Base-by-base conservation (phyloP, 2,888 invertebrate genomes). In the Spilosoma lubricipeda region DNA sequence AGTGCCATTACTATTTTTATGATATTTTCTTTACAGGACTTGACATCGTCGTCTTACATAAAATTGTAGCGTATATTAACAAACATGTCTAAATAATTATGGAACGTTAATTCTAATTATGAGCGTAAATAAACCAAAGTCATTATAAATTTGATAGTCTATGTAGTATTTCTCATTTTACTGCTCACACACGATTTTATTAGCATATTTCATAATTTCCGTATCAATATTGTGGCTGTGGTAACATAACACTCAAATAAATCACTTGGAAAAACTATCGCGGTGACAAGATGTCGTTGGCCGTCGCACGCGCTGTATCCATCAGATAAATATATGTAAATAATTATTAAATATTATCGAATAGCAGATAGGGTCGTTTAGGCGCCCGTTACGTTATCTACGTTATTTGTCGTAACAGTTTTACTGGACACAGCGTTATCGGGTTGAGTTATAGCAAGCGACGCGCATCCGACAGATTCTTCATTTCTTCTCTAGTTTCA, bases 311-410 rank as follows among this genome's bases (percentile, higher is more conserved):
- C 90, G 92, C 87, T 89, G 87, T 86, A 87, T 90, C 88, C 91
- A 94, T 95, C 95, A 91, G 95, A 95, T 95, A 94, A 91, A 91
- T 90, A 89, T 89, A 91, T 92, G 92, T 94, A 93, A 94, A 95
- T 95, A 94, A 94, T 95, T 95, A 95, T 94, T 92, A 94, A 95
- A 94, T 94, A 94, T 93, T 93, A 94, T 94, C 93, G 89, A 90
- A 91, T 86, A 90, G 88, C 88, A 92, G 94, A 94, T 94, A 94
- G 90, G 92, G 90, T 92, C 93, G 91, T 94, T 95, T 94, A 94
- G 93, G 93, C 91, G 93, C 88, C 92, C 93, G 93, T 93, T 91
- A 89, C 86, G 89, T 92, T 95, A 95, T 95, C 95, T 94, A 80
- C 82, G 92, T 94, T 94, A 94, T 94, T 95, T 95, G 95, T 95